Base-by-base conservation (phyloP, 2,113 vertebrate species). In the Cyrtonyx montezumae region DNA sequence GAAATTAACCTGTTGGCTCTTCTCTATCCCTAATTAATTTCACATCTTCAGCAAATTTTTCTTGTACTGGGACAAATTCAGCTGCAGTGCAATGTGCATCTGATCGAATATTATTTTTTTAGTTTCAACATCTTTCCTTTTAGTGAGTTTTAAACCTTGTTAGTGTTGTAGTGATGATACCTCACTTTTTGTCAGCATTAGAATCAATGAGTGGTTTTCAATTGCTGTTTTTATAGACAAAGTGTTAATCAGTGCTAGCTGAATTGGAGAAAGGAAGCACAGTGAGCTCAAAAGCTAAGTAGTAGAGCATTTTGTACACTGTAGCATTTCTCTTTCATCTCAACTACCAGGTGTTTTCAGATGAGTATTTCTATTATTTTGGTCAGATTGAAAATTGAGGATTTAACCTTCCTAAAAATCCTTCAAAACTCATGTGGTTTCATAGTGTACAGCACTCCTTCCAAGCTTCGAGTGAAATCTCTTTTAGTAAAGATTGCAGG, bases 1-100 rank as follows among this genome's bases (percentile, higher is more conserved):
- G 89, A 67, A 90, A 51, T 23, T 0, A 90, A 70, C 89, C 76
- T 90, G 78, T 94, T 91, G 79, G 61, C 93, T 91, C 55, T 93
- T 96, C 87, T 70, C 23, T 84, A 40, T 45, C 65, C 36, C 32
- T 79, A 87, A 94, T 94, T 93, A 91, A 78, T 92, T 91, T 94
- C n/a, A 75, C 7, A 34, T 92, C 79, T 94, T 90, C 79, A 91
- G 69, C 85, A 91, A 70, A 71, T 83, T 93, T 91, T 77, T 51
- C 82, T 83, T 91, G 22, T 3, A 2, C 12, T 87, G 68, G 68
- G 65, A 75, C 56, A 65, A 75, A 86, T 80, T 94, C 94, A 92
- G 62, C 82, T 94, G 68, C 74, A 61, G 28, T 68, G 49, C 63
- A 77, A 51, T 55, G 46, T 77, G 46, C 30, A 30, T 80, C 51